Evolutionary conservation across 2,797 vertebrate genomes (phyloP).

Genomic region (Carapus acus): DNA sequence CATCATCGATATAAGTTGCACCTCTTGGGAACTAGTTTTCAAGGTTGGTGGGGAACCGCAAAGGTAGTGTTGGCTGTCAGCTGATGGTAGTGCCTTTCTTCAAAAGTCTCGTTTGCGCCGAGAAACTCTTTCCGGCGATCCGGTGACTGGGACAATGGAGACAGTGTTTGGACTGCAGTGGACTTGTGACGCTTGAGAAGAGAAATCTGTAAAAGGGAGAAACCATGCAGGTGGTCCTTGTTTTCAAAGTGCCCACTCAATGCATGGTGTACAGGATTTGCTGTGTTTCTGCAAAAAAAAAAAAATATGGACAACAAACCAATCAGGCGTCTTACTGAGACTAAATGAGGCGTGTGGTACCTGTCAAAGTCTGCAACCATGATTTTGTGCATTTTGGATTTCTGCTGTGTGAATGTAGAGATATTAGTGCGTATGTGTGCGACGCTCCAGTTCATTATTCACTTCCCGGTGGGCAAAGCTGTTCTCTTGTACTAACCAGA

Average conservation of each 20-base stretch:
- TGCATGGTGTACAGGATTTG: constrained; percentile 30
- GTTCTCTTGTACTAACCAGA: constrained; percentile 59
- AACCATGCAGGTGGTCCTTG: constrained; percentile 36
- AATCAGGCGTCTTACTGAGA: no score
- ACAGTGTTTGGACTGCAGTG: constrained; percentile 21
- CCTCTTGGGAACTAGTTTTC: constrained; percentile 30
- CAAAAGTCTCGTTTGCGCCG: constrained; percentile 53
- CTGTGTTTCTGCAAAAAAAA: constrained; percentile 38
- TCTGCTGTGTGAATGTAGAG: constrained; percentile 29
- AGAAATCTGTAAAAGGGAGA: constrained; percentile 28
- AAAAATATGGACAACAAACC: constrained; percentile 28
- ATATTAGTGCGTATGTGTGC: constrained; percentile 17
- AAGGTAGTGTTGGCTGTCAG: constrained; percentile 20
- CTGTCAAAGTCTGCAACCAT: constrained; percentile 14
- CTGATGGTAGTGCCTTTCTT: constrained; percentile 42
- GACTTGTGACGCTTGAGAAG: constrained; percentile 29
- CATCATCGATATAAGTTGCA: constrained; percentile 42
- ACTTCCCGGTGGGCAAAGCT: constrained; percentile 36
- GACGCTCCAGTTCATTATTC: constrained; percentile 30
- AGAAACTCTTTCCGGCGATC: constrained; percentile 32
- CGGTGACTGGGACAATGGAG: constrained; percentile 32
- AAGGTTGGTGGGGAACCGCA: constrained; percentile 22
- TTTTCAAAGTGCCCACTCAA: constrained; percentile 9
- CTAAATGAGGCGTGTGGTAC: no score
- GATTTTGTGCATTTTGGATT: no score